Percentiles rank a stretch among this genome's conserved stretches.
phyloP scores from a whole-genome alignment of 2,797 vertebrate species.

The Presbytis comata region DNA sequence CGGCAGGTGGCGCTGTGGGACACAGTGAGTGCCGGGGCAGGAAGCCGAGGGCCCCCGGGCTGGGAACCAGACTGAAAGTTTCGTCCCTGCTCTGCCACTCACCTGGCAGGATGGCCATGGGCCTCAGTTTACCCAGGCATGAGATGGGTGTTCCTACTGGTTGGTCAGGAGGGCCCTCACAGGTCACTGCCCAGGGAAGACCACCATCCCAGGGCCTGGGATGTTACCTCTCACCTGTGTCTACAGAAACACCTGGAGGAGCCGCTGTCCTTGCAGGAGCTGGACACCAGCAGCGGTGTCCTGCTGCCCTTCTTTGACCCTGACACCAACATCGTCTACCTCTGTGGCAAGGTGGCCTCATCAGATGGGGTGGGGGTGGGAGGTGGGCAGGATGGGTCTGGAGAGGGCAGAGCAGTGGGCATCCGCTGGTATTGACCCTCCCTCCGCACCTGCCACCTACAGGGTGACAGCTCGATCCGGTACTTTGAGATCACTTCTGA shows the following conservation, averaged over 20 bases:
- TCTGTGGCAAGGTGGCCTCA: conserved; percentile 90
- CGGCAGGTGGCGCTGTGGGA: conserved; percentile 96
- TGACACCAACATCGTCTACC: conserved; percentile 92
- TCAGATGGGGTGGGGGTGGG: background rate
- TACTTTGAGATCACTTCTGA: conserved; percentile 95
- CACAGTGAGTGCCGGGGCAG: conserved; percentile 82
- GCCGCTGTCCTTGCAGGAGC: conserved; percentile 91
- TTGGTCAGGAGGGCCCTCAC: background rate
- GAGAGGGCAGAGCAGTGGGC: background rate
- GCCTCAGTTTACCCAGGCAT: background rate
- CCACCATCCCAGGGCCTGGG: background rate
- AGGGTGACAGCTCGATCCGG: conserved; percentile 96
- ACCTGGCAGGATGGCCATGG: background rate
- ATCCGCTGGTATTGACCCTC: background rate
- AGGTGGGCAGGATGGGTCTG: background rate
- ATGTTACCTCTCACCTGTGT: background rate
- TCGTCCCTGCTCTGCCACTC: background rate
- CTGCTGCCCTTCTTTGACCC: conserved; percentile 93
- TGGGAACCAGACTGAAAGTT: background rate
- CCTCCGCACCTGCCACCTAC: background rate
- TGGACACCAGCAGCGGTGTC: conserved; percentile 94
- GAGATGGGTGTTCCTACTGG: background rate
- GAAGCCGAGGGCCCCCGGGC: background rate
- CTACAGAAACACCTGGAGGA: conserved; percentile 84
- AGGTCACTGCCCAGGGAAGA: background rate